phyloP scores from a whole-genome alignment of 2,888 invertebrate genomes.

The Heliconius ismenius region DNA sequence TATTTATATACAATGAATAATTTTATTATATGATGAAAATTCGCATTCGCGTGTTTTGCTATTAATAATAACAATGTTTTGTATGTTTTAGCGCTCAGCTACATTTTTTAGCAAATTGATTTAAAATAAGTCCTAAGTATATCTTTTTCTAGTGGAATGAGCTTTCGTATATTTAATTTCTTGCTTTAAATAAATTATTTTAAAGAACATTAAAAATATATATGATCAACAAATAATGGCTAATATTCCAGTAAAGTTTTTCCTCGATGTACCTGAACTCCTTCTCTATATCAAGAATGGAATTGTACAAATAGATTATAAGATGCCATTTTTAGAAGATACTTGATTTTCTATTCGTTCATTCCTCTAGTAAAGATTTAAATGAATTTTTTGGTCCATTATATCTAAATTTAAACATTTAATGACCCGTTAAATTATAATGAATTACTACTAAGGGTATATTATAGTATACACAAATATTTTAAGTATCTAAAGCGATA shows the following conservation, averaged over 20 bases:
- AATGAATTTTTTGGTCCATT: neutral
- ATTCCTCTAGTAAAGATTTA: neutral
- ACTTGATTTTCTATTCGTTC: neutral
- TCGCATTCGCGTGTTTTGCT: neutral
- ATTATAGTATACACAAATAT: neutral
- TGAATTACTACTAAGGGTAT: neutral
- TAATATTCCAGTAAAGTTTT: neutral
- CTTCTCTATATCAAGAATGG: neutral
- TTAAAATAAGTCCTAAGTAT: neutral
- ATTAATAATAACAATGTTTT: no score
- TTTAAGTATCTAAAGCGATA: neutral
- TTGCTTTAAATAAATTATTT: neutral
- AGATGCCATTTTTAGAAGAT: neutral
- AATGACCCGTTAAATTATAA: neutral
- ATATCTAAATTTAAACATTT: neutral
- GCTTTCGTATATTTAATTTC: neutral
- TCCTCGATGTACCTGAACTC: neutral
- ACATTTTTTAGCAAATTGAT: neutral
- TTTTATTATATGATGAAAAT: neutral
- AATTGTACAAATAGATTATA: neutral
- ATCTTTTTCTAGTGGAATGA: neutral
- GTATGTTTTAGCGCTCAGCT: neutral
- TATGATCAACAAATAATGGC: no score
- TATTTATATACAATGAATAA: neutral
- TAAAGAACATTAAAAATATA: neutral